These are phyloP conservation scores for Montipora efflorescens DNA, from an alignment of 64 coral and sea anemone species.

Conservation along the genomic window DNA sequence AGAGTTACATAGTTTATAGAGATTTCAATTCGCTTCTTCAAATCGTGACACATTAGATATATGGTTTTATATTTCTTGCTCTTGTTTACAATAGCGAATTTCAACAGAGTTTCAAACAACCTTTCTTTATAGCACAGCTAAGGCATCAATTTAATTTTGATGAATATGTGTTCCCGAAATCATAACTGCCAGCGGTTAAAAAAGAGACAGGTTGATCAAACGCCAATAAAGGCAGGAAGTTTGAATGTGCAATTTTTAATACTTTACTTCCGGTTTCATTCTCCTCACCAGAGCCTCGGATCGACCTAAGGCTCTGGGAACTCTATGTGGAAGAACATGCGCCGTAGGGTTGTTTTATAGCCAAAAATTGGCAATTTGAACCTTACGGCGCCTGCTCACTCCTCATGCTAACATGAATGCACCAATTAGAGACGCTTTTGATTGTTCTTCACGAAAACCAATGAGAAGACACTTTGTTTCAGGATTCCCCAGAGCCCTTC, in stretches of 20 bases:
- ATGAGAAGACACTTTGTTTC: too few relatives aligned
- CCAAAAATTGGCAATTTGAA: too few relatives aligned
- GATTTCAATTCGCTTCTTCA: not conserved
- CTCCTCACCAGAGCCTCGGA: too few relatives aligned
- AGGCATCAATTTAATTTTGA: not conserved
- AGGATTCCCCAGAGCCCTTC: too few relatives aligned
- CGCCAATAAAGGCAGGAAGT: not conserved
- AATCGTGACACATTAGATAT: not conserved
- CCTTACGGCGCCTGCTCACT: too few relatives aligned
- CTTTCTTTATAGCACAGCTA: not conserved
- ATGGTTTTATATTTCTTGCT: not conserved
- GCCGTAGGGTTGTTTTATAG: too few relatives aligned
- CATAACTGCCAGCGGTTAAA: not conserved
- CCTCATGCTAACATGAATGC: too few relatives aligned
- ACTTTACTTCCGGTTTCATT: not conserved
- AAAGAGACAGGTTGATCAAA: not conserved
- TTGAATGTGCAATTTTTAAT: not conserved
- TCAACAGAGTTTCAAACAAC: not conserved
- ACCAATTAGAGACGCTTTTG: too few relatives aligned
- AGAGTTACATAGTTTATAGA: slow-evolving; percentile 6
- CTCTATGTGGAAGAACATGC: too few relatives aligned
- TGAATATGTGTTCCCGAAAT: not conserved
- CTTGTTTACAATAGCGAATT: not conserved
- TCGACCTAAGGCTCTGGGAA: too few relatives aligned
- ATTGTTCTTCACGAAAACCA: too few relatives aligned